These are phyloP conservation scores for Thamnaconus septentrionalis DNA, from an alignment of 2,113 vertebrate genomes.

Conservation along the genomic window DNA sequence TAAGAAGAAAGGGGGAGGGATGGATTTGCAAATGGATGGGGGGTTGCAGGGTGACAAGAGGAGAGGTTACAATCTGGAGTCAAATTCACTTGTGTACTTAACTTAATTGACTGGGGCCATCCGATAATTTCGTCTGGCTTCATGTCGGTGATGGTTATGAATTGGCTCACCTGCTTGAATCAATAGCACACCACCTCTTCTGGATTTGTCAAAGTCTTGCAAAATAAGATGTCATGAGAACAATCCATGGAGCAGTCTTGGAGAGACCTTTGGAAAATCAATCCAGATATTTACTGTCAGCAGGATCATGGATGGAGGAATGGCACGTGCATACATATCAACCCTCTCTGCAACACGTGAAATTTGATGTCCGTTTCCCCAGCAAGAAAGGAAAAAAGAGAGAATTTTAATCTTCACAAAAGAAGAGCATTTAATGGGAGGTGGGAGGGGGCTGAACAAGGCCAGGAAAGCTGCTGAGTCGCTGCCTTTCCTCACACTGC, in stretches of 20 bases:
- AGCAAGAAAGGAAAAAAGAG: conserved; percentile 8
- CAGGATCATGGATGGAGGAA: conserved; percentile 19
- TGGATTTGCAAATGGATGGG: conserved; percentile 24
- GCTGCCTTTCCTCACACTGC: conserved; percentile 36
- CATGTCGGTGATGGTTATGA: conserved; percentile 33
- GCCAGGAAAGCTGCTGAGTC: conserved; percentile 63
- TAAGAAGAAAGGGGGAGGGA: conserved; percentile 9
- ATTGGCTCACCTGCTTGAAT: conserved; percentile 22
- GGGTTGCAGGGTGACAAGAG: conserved; percentile 17
- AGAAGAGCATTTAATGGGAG: not conserved
- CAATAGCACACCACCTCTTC: conserved; percentile 37
- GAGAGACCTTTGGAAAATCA: conserved; percentile 57
- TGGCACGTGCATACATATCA: not conserved
- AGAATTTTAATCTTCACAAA: not conserved
- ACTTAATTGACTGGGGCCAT: conserved; percentile 21
- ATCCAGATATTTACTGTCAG: conserved; percentile 44
- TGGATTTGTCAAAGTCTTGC: conserved; percentile 46
- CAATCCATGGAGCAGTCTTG: conserved; percentile 33
- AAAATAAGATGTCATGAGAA: conserved; percentile 49
- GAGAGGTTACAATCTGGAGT: not conserved
- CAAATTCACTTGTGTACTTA: conserved; percentile 7
- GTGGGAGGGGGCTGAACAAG: conserved; percentile 1
- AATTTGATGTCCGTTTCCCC: conserved; percentile 32
- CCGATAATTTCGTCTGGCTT: conserved; percentile 15
- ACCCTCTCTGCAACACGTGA: not conserved